A percentile compares a stretch with the other conserved stretches of the same genome.
Conservation (phyloP, 2,888 invertebrate species). For the Nasonia oneida region DNA sequence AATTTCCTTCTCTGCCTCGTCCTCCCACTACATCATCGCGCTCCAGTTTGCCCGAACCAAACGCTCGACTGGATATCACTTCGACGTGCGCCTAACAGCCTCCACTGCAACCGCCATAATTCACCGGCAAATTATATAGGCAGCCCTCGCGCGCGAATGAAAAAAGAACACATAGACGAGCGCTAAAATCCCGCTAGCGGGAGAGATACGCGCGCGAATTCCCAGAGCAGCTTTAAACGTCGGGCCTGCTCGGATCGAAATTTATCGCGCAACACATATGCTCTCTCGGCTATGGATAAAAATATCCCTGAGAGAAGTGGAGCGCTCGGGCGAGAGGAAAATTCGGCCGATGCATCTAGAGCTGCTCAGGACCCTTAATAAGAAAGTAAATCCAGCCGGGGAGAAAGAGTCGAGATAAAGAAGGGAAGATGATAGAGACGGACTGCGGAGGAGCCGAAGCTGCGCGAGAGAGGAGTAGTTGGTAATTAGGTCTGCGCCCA, state of each 20-base stretch:
- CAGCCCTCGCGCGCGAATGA: neutral
- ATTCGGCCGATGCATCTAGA: constrained; percentile 14
- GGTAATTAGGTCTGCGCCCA: constrained; percentile 56
- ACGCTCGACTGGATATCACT: neutral
- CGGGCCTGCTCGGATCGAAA: neutral
- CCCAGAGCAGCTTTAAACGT: constrained; percentile 38
- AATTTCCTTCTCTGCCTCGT: neutral
- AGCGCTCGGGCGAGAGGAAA: neutral
- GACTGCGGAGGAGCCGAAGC: neutral
- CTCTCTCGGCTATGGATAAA: neutral
- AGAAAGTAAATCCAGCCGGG: neutral
- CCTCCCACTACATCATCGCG: constrained; percentile 13
- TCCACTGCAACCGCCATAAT: neutral
- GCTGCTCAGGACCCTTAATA: neutral
- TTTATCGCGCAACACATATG: constrained; percentile 19
- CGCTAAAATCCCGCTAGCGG: neutral
- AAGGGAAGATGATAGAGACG: constrained; percentile 10
- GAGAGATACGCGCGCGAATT: neutral
- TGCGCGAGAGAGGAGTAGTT: constrained; percentile 13
- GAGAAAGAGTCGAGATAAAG: neutral
- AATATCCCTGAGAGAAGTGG: neutral
- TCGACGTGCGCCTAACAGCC: constrained; percentile 6
- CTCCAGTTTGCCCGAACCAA: constrained; percentile 1
- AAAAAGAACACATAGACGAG: neutral
- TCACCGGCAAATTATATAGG: constrained; percentile 16